Conservation (phyloP, 2,888 invertebrate genomes). For the Trichopria drosophilae region DNA sequence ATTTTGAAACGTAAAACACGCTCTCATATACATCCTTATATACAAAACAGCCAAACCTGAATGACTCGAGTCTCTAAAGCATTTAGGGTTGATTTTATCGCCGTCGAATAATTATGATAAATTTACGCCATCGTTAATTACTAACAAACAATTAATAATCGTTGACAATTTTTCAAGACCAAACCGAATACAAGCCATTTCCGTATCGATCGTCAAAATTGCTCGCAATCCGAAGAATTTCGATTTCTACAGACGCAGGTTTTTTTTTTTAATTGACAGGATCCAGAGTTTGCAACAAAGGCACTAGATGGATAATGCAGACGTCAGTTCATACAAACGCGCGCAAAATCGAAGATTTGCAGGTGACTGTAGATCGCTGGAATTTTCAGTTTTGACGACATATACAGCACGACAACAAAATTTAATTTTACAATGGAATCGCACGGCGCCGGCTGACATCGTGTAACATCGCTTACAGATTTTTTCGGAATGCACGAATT, state of each 20-base stretch:
- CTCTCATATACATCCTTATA: constrained; percentile 48
- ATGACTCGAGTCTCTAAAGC: constrained; percentile 37
- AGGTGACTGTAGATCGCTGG: constrained; percentile 28
- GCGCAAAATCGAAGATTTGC: constrained; percentile 4
- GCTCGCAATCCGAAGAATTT: too few relatives aligned
- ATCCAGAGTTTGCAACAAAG: constrained; percentile 41
- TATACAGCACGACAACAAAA: neutral
- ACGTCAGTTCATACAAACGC: constrained; percentile 15
- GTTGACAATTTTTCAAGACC: constrained; percentile 1
- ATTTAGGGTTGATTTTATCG: too few relatives aligned
- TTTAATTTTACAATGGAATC: constrained; percentile 12
- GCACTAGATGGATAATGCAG: constrained; percentile 52
- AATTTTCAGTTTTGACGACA: constrained; percentile 22
- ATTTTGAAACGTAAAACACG: constrained; percentile 52
- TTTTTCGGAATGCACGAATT: too few relatives aligned
- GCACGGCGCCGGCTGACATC: constrained; percentile 19
- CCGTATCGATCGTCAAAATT: too few relatives aligned
- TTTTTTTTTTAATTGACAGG: neutral
- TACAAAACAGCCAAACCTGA: constrained; percentile 52
- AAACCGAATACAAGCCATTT: too few relatives aligned
- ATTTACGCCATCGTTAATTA: neutral
- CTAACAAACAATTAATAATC: constrained; percentile 4
- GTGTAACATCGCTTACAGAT: too few relatives aligned
- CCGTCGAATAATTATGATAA: too few relatives aligned
- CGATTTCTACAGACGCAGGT: neutral